Evolutionary conservation across 2,888 invertebrate species (phyloP), one percentile per base, ranked within the genome.

Genomic region (Belgica antarctica): DNA sequence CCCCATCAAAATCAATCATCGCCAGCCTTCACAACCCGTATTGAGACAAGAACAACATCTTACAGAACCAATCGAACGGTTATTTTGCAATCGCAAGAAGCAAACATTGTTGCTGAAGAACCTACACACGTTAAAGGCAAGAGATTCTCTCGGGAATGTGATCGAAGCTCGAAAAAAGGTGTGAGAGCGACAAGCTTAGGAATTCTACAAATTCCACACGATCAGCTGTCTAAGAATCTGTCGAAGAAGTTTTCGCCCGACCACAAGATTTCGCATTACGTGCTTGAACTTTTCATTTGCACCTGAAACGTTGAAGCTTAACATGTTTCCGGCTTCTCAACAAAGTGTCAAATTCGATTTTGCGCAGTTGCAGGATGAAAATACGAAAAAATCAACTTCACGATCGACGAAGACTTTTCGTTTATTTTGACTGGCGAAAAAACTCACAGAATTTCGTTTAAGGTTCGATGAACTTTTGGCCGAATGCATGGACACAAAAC

Each of bases 401-500:
- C n/a, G n/a, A n/a, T 27, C 28, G 46, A 46, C n/a, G 31, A n/a
- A 10, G n/a, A 62, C 17, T 31, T 17, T 62, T 25, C 28, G 7
- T 34, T 62, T 62, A 62, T 41, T 41, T 41, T 65, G 63, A 41
- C 41, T 22, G 41, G 1, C 28, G 17, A 17, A 62, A 62, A 62
- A 34, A 62, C n/a, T 25, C 27, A 34, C 41, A 22, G n/a, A 59
- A 46, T 46, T 10, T 46, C 15, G 46, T 46, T n/a, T 17, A 28
- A 31, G 31, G 63, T 65, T 65, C 63, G 36, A 36, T 25, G 63
- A 65, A 65, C 63, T 46, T 31, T 17, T 65, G 63, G 63, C 63
- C 63, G 59, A 59, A 27, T 24, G 22, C 19, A 27, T 27, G 59
- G 24, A 24, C 27, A 27, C n/a, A 59, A 59, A 59, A 59, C 25